phyloP scores from a whole-genome alignment of 2,113 vertebrate species.

The Psammodynastes pulverulentus region DNA sequence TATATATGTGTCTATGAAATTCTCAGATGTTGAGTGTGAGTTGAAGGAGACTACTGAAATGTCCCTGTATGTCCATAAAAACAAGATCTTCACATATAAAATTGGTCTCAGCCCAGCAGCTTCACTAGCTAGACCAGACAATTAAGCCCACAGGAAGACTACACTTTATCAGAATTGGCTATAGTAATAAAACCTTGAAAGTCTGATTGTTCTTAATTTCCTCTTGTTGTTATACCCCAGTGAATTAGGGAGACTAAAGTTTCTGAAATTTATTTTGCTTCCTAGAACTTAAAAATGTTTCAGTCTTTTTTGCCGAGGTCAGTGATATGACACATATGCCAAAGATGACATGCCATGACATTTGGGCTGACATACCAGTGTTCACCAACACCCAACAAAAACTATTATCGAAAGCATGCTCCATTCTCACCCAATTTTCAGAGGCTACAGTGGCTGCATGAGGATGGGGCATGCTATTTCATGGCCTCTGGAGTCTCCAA shows the following conservation, averaged over 20 bases:
- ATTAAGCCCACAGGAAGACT: background rate
- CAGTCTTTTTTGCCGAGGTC: background rate
- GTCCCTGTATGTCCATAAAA: background rate
- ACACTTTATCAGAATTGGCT: background rate
- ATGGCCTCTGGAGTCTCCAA: background rate
- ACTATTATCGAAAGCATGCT: background rate
- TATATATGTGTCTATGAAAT: background rate
- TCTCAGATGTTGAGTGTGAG: background rate
- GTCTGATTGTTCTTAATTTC: background rate
- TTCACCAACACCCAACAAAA: background rate
- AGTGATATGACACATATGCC: background rate
- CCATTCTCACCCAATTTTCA: background rate
- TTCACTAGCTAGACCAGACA: background rate
- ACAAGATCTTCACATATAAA: background rate
- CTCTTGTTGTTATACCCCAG: background rate
- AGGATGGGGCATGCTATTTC: background rate
- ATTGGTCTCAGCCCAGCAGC: background rate
- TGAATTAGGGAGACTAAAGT: background rate
- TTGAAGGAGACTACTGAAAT: background rate
- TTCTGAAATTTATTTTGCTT: background rate
- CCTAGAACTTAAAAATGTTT: background rate
- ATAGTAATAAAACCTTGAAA: background rate
- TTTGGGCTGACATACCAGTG: background rate
- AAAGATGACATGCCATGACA: background rate
- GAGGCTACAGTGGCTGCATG: background rate